Base-by-base conservation (phyloP, 2,113 vertebrate genomes). In the Serinus canaria region DNA sequence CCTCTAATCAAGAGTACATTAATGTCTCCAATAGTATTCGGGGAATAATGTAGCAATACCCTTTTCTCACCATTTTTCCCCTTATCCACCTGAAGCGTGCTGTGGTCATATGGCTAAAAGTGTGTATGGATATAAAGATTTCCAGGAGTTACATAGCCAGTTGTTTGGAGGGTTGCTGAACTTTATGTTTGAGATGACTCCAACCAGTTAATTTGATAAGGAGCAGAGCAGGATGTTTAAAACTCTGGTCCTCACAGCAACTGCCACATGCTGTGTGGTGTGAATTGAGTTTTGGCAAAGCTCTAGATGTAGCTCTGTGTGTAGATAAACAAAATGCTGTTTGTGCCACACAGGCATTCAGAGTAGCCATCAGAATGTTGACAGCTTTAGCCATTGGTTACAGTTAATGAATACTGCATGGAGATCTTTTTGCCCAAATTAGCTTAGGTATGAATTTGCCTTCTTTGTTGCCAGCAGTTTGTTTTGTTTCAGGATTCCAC, bases 401-500 rank as follows among this genome's bases (percentile, higher is more conserved):
- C 35, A 28, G 15, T 67, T 84, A 44, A 31, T 41, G 46, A 89
- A 37, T 46, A 27, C 23, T 81, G 16, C 31, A 20, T 43, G 39
- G 35, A 75, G 15, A 53, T 43, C 11, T 41, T 9, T 74, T 80
- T 84, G 68, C 27, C 41, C 37, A 33, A 25, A 75, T 89, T 35
- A 79, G 18, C 25, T 87, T 19, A 46, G 39, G 28, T 49, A 13
- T 31, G 35, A 68, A 64, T 87, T 90, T 56, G 46, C 43, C 58
- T 69, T 68, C 84, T 70, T 77, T 95, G 74, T 47, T 94, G 25
- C 89, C 70, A 95, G 84, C 56, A 87, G 23, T 89, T 97, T 97
- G 52, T 94, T 96, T 96, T 79, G 75, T 96, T 96, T 50, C 96
- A 99, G 99, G 99, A 97, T 96, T 43, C 99, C 99, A 49, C 98